phyloP scores from a whole-genome alignment of 2,113 vertebrate genomes.

The Chaenogobius annularis region DNA sequence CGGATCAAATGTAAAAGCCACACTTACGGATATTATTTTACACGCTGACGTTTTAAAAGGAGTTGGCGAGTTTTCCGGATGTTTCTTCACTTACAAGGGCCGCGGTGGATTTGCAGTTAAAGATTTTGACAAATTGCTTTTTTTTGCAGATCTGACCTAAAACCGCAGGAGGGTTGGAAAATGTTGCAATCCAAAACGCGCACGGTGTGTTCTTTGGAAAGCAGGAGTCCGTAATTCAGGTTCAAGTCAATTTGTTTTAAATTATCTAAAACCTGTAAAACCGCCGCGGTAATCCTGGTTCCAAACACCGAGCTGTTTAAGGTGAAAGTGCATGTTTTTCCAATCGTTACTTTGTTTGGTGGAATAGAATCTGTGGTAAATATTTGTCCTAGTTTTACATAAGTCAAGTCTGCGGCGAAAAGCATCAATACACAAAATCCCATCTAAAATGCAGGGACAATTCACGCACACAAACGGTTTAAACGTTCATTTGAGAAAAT shows the following conservation, averaged over 20 bases:
- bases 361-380: background rate
- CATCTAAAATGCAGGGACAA: background rate
- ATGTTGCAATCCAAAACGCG: constrained; percentile 25
- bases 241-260: constrained; percentile 34
- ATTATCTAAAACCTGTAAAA: constrained; percentile 38
- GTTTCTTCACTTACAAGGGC: background rate
- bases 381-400: background rate
- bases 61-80: background rate
- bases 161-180: constrained; percentile 35
- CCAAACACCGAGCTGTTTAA: background rate
- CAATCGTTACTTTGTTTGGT: background rate
- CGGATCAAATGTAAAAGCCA: background rate
- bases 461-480: background rate
- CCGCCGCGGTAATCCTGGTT: constrained; percentile 12
- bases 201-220: constrained; percentile 26
- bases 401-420: no score
- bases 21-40: background rate
- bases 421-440: background rate
- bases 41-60: background rate
- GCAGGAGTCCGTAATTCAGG: constrained; percentile 22
- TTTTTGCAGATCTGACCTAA: constrained; percentile 27
- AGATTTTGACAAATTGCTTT: constrained; percentile 22
- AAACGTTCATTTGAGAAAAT: no score
- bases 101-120: constrained; percentile 1
- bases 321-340: background rate